Percentiles rank a stretch among this genome's conserved stretches.
Evolutionary conservation across 1,140 invertebrate species (phyloP).

Genomic region (Eciton burchellii): DNA sequence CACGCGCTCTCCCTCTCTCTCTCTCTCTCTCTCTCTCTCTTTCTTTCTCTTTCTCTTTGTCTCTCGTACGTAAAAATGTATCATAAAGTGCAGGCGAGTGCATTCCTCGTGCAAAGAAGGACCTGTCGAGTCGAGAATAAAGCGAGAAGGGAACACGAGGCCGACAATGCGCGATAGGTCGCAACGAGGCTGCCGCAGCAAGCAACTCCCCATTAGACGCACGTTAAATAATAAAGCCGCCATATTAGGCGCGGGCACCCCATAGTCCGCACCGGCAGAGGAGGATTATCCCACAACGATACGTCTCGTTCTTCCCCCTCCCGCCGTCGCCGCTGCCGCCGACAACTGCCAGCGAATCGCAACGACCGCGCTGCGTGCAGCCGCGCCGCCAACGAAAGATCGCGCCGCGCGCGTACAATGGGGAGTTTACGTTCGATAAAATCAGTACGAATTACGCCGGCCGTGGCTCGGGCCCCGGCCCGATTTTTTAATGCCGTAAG

Average conservation of each 20-base stretch:
- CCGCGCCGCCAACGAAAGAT: not conserved
- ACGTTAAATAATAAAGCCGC: slow-evolving; percentile 82
- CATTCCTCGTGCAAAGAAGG: slow-evolving; percentile 14
- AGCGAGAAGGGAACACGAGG: slow-evolving; percentile 28
- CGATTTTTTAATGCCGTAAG: slow-evolving; percentile 31
- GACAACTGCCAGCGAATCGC: too few relatives aligned
- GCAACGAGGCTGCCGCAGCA: slow-evolving; percentile 41
- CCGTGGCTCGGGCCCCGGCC: not conserved
- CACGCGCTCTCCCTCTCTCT: too few relatives aligned
- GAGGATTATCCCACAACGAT: slow-evolving; percentile 82
- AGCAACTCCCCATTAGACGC: slow-evolving; percentile 76
- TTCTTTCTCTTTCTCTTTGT: too few relatives aligned
- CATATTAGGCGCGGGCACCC: slow-evolving; percentile 76
- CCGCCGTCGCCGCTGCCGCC: slow-evolving; percentile 32
- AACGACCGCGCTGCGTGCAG: too few relatives aligned
- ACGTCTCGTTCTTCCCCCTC: slow-evolving; percentile 72
- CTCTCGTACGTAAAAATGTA: slow-evolving; percentile 13
- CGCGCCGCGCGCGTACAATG: slow-evolving; percentile 16
- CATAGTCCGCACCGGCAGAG: slow-evolving; percentile 67
- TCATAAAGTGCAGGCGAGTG: not conserved
- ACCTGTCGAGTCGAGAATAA: slow-evolving; percentile 55
- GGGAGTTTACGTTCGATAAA: slow-evolving; percentile 50
- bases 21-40: too few relatives aligned
- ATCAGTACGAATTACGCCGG: slow-evolving; percentile 55
- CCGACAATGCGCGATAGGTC: slow-evolving; percentile 48